Evolutionary conservation across 2,113 vertebrate genomes (phyloP), one percentile per base, ranked within the genome.

Genomic region (Chauna torquata): DNA sequence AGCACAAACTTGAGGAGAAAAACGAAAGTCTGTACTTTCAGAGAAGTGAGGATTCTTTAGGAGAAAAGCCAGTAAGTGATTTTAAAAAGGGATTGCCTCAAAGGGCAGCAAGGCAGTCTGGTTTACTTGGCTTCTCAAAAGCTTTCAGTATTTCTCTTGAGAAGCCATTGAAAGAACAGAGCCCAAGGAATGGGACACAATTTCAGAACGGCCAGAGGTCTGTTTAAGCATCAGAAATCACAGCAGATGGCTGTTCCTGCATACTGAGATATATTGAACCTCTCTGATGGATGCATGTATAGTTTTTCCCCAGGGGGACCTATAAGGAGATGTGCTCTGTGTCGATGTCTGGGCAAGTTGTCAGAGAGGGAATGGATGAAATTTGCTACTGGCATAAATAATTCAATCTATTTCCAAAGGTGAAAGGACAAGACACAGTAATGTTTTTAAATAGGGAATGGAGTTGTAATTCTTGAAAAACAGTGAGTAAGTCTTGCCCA

Each of bases 271-370:
- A 28, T 8, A 24, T 32, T 34, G 34, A 47, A 18, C 30, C 8
- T 42, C n/a, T 36, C 17, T 19, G 7, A 3, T 13, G 38, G 54
- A 30, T 38, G 12, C 3, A 8, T 2, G 5, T 18, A 8, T 5
- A 18, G 42, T 17, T 42, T 83, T 69, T 58, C 34, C 68, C 17
- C 12, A 3, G 9, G 38, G 32, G 5, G 3, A 30, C 10, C 32
- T 36, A 1, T 47, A 40, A 38, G 77, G 25, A 64, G 5, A 22
- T 47, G 25, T 54, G 15, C 24, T 78, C 49, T 64, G 12, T 24
- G 22, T 44, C 9, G n/a, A 30, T 24, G 24, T 11, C 74, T 24
- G 68, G 50, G 3, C 0, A 2, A 86, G 54, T 0, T 6, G 10
- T 18, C 23, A 75, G 27, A 52, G 20, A 44, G 38, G 32, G 14